Base-by-base conservation (phyloP, 2,797 vertebrate species). In the Lutjanus campechanus region DNA sequence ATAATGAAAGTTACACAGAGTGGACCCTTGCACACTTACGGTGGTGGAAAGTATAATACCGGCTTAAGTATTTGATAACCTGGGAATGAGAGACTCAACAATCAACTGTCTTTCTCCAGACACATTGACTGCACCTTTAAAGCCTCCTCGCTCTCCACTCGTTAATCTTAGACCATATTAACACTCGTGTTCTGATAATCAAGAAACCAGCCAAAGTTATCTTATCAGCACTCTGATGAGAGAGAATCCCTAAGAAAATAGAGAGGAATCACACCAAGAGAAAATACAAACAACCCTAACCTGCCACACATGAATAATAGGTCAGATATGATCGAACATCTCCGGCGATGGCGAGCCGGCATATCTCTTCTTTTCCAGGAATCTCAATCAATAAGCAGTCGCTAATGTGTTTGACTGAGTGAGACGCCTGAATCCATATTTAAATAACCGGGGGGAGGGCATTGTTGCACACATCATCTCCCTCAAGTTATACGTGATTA, bases 331-430 rank as follows among this genome's bases (percentile, higher is more conserved):
- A 95, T 94, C 88, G 92, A 95, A 86, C 89, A 68, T 85, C 73
- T 83, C 75, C 72, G 68, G 88, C 78, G 36, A 89, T 85, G 77
- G 81, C 78, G 76, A 91, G 89, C 88, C 86, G 74, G 90, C 92
- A 86, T 85, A 88, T 93, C 90, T 85, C 87, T 83, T 86, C 84
- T 88, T 90, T 90, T 88, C 89, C 88, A 84, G 84, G 91, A 95
- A 95, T 92, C 89, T 85, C 81, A 91, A 95, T 95, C 95, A 94
- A 95, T 95, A 94, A 85, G 84, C 87, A 92, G 85, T 92, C 90
- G 85, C 89, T 94, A 93, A 95, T 93, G 93, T 93, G 90, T 95
- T 84, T 83, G 85, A 82, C 81, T 81, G 83, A 84, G 81, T 73
- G 88, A 92, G 89, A 90, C 69, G 86, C 87, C 88, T 88, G 83